phyloP scores from a whole-genome alignment of 2,888 invertebrate genomes.

The Brenthis hecate region DNA sequence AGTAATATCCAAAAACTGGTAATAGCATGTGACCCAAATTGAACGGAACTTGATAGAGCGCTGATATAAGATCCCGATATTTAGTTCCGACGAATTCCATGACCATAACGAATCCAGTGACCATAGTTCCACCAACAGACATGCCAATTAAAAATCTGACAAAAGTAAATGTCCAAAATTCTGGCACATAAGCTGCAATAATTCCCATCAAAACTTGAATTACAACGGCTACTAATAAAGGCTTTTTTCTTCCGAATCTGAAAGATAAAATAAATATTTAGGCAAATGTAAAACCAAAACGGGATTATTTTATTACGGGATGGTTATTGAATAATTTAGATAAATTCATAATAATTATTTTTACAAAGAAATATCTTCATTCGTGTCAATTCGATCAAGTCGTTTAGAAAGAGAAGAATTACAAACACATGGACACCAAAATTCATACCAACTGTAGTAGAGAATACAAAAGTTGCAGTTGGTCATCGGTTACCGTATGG shows the following conservation, averaged over 20 bases:
- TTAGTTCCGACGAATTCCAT: conserved; percentile 86
- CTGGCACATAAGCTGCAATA: conserved; percentile 85
- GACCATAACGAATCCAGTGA: conserved; percentile 81
- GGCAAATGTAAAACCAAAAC: too few relatives aligned
- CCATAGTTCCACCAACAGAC: conserved; percentile 92
- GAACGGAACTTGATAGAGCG: conserved; percentile 86
- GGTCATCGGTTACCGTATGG: too few relatives aligned
- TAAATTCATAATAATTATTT: too few relatives aligned
- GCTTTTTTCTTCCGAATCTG: conserved; percentile 89
- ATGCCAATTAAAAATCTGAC: conserved; percentile 87
- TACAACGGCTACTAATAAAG: conserved; percentile 86
- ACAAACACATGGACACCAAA: too few relatives aligned
- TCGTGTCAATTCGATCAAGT: too few relatives aligned
- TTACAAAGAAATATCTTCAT: too few relatives aligned
- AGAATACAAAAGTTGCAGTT: too few relatives aligned
- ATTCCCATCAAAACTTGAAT: conserved; percentile 87
- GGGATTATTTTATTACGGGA: too few relatives aligned
- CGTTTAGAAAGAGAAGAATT: too few relatives aligned
- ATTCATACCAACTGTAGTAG: too few relatives aligned
- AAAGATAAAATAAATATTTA: conserved; percentile 44
- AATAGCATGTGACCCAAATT: conserved; percentile 86
- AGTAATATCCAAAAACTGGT: conserved; percentile 83
- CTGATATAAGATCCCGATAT: conserved; percentile 81
- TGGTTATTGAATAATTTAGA: too few relatives aligned
- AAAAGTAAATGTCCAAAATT: conserved; percentile 83